phyloP scores from a whole-genome alignment of 2,888 invertebrate genomes.

The Aradus depressus region DNA sequence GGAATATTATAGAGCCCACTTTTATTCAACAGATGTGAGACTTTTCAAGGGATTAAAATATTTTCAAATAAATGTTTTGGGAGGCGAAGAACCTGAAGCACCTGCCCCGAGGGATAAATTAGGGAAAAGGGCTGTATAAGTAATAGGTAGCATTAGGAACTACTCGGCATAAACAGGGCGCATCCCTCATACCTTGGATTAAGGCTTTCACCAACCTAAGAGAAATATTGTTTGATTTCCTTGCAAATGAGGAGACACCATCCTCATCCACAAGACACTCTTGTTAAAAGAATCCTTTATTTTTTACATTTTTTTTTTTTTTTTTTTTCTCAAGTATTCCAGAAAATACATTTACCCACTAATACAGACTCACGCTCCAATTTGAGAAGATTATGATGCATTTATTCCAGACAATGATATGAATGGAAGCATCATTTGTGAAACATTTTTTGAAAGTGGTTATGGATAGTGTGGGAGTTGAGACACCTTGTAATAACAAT shows the following conservation, averaged over 20 bases:
- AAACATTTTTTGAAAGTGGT: no score
- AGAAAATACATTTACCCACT: no score
- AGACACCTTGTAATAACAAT: no score
- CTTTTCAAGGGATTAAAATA: slow-evolving; percentile 18
- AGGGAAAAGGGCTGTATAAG: slow-evolving; percentile 12
- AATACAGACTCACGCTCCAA: no score
- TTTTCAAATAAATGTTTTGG: slow-evolving; percentile 18
- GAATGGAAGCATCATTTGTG: no score
- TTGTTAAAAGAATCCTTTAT: no score
- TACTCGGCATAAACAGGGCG: slow-evolving; percentile 21
- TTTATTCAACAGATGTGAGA: slow-evolving; percentile 18
- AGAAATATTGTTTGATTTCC: slow-evolving; percentile 23
- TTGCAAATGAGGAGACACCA: slow-evolving; percentile 17
- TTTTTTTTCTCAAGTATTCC: no score
- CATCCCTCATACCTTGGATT: slow-evolving; percentile 21
- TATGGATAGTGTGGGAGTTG: no score
- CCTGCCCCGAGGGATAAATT: slow-evolving; percentile 15
- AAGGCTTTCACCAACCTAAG: slow-evolving; percentile 9
- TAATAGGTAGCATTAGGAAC: slow-evolving; percentile 18
- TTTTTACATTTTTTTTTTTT: no score
- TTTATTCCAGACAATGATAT: no score
- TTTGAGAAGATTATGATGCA: no score
- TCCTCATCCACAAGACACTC: no score
- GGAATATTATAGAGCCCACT: slow-evolving; percentile 14
- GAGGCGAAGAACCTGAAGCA: slow-evolving; percentile 14